Percentiles rank a stretch among this genome's conserved stretches.
Conservation (phyloP, 2,888 invertebrate genomes). For the Hyposoter didymator region DNA sequence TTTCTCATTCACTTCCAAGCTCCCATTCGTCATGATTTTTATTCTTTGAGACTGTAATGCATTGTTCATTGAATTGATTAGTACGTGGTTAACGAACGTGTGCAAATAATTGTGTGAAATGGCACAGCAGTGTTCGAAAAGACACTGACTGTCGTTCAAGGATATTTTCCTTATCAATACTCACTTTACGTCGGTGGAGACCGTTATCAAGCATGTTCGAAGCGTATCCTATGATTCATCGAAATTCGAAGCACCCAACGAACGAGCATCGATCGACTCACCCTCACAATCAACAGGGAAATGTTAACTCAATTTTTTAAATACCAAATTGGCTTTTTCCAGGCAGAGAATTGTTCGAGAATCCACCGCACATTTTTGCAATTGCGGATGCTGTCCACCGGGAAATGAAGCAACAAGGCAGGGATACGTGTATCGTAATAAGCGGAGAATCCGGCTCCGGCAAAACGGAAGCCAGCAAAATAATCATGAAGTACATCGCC, state of each 20-base stretch:
- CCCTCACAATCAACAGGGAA: not conserved
- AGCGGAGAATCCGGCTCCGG: slow-evolving; percentile 99
- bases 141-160: slow-evolving; percentile 12
- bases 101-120: not conserved
- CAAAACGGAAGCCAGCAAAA: slow-evolving; percentile 99
- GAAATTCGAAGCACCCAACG: slow-evolving; percentile 1
- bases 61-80: not conserved
- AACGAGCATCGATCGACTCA: not conserved
- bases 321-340: slow-evolving; percentile 60
- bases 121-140: not conserved
- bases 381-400: slow-evolving; percentile 98
- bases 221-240: slow-evolving; percentile 49
- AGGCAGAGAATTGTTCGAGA: slow-evolving; percentile 98
- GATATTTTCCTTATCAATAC: slow-evolving; percentile 20
- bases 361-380: slow-evolving; percentile 98
- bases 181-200: not conserved
- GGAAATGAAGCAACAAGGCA: slow-evolving; percentile 94
- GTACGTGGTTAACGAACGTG: not conserved
- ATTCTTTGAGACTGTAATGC: not conserved
- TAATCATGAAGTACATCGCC: slow-evolving; percentile 99
- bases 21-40: not conserved
- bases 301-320: slow-evolving; percentile 10
- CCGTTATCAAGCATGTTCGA: slow-evolving; percentile 47
- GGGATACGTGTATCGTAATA: slow-evolving; percentile 98
- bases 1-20: not conserved